These are phyloP conservation scores for Dinothrombium tinctorium DNA, from an alignment of 1,140 invertebrate genomes.

Conservation along the genomic window DNA sequence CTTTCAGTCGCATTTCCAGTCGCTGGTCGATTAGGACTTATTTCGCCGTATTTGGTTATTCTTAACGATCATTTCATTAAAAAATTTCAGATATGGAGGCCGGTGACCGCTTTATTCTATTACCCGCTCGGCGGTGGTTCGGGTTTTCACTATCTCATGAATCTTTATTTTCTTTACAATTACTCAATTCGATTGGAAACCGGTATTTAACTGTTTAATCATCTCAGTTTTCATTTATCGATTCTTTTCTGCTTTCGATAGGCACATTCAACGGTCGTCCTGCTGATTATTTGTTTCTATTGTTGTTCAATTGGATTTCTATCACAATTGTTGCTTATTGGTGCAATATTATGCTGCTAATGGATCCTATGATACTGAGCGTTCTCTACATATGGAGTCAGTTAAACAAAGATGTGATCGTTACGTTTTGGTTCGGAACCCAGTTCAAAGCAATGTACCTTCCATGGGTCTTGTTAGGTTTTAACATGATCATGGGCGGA, in stretches of 20 bases:
- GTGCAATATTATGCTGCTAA: conserved; percentile 31
- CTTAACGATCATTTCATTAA: conserved; percentile 48
- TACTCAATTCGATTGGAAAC: conserved; percentile 78
- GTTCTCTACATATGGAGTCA: conserved; percentile 96
- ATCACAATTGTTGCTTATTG: conserved; percentile 32
- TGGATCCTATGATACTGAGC: conserved; percentile 92
- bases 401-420: conserved; percentile 80
- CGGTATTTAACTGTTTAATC: conserved; percentile 28
- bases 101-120: conserved; percentile 67
- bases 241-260: too few species aligned
- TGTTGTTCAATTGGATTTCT: conserved; percentile 75
- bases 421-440: conserved; percentile 96
- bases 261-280: conserved; percentile 60
- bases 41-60: conserved; percentile 43
- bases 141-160: conserved; percentile 92
- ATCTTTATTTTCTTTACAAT: conserved; percentile 90
- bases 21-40: conserved; percentile 55
- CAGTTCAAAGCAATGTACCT: conserved; percentile 91
- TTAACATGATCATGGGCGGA: conserved; percentile 73
- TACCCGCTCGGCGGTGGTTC: too few species aligned
- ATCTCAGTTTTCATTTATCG: too few species aligned
- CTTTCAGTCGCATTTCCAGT: conserved; percentile 62
- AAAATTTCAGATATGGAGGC: conserved; percentile 79
- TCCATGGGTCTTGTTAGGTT: conserved; percentile 84
- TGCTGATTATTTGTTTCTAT: conserved; percentile 83